phyloP scores from a whole-genome alignment of 1,140 invertebrate species.

The Anthonomus grandis region DNA sequence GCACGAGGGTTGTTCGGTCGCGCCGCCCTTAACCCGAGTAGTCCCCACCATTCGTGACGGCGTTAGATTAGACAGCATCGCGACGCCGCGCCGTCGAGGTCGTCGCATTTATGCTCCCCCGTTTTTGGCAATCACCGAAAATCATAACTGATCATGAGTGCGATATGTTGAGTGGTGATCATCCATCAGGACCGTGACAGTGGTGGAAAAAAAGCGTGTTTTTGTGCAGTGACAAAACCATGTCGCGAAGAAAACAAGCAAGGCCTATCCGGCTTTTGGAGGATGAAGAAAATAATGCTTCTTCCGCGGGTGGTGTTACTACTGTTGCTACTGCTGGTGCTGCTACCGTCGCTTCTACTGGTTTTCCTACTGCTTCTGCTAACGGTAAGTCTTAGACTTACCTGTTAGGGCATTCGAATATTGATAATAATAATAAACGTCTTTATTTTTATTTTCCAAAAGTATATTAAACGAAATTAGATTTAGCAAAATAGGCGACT shows the following conservation, averaged over 20 bases:
- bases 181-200: constrained; percentile 24
- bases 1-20: constrained; percentile 44
- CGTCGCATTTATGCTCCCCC: constrained; percentile 31
- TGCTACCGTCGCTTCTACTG: constrained; percentile 15
- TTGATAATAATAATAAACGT: too few relatives aligned
- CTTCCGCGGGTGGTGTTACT: constrained; percentile 17
- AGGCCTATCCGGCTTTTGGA: constrained; percentile 56
- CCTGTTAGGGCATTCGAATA: too few relatives aligned
- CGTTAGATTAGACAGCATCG: constrained; percentile 45
- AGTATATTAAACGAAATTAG: too few relatives aligned
- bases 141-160: constrained; percentile 42
- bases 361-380: constrained; percentile 18
- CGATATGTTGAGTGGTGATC: constrained; percentile 35
- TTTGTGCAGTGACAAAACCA: constrained; percentile 45
- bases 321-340: constrained; percentile 7
- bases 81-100: constrained; percentile 46
- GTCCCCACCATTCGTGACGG: constrained; percentile 43
- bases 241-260: constrained; percentile 61
- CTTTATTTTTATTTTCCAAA: too few relatives aligned
- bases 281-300: constrained; percentile 43
- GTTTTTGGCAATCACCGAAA: constrained; percentile 30
- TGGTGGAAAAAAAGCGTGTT: too few relatives aligned
- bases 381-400: constrained; percentile 35
- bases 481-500: too few relatives aligned
- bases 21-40: constrained; percentile 46